Base-by-base conservation (phyloP, 2,113 vertebrate genomes). In the Procapra przewalskii region DNA sequence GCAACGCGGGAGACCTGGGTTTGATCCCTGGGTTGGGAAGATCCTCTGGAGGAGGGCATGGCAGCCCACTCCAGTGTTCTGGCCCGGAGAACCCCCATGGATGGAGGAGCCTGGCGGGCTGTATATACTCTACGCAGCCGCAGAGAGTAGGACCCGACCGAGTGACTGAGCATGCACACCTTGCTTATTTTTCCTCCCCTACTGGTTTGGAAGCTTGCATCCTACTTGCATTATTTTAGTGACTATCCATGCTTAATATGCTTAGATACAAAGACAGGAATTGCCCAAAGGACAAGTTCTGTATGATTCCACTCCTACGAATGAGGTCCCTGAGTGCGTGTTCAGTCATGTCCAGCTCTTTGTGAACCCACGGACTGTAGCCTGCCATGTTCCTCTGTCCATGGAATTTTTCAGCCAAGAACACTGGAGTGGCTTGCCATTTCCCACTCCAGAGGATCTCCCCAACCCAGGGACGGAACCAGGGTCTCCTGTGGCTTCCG, bases 91-190 rank as follows among this genome's bases (percentile, higher is more conserved):
- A 11, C 36, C 67, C 64, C 67, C n/a, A 23, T 23, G 67, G 23
- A 23, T 10, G 0, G n/a, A 21, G 5, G 67, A 71, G n/a, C 9
- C 67, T 36, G 67, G n/a, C 1, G 0, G n/a, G 67, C 67, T 36
- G 0, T n/a, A 1, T 36, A 1, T 11, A 6, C n/a, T 36, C 9
- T 19, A 23, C 0, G 10, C 19, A 6, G 67, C 19, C n/a, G 36
- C n/a, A 71, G 11, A 67, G 64, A 36, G 17, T n/a, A 36, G 64
- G n/a, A 21, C 64, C 11, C 1, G 17, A 1, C n/a, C 19, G n/a
- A 21, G n/a, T 36, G n/a, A 21, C 17, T 67, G 5, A 21, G n/a
- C n/a, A 11, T 16, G 19, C 33, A n/a, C 64, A 5, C 0, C 1
- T 19, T 48, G n/a, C 36, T 2, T 40, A 11, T 6, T 25, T 64